Base-by-base conservation (phyloP, 92 coral and sea anemone genomes). In the Epizoanthus fatuus region DNA sequence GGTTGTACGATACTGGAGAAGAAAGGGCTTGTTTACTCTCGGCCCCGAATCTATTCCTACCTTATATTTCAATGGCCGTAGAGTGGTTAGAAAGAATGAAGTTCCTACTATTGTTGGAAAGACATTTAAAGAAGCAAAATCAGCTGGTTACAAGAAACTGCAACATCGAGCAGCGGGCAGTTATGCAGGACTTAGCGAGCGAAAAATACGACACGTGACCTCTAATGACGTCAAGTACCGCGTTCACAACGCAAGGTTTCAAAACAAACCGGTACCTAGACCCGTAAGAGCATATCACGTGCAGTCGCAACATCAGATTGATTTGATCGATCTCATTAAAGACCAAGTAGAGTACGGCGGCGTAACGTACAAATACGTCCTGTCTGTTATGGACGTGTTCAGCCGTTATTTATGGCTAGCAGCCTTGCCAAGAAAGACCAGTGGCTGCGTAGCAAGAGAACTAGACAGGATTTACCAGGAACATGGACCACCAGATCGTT, bases 401-500 rank as follows among this genome's bases (percentile, higher is more conserved):
- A 89, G 93, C 54, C 52, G 89, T 42, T 89, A 49, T 54, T 16
- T 89, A 12, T 89, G 93, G 93, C 93, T 90, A 13, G 32, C 77
- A 22, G 73, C 87, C 44, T 77, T 90, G 13, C 40, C 38, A 51
- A 64, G 49, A 29, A 90, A 90, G 69, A n/a, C 29, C 22, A 85
- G 90, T 53, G 68, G 72, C 5, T 40, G 7, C 12, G 47, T 90
- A 42, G 79, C 84, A 45, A 63, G 49, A 32, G 87, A 86, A 45
- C 83, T 90, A 45, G 3, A 39, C 20, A 44, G 16, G 37, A 86
- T 86, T 22, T 81, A 81, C 32, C n/a, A 56, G 38, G 87, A 81
- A 60, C 39, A 86, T 53, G 94, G 94, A 14, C 84, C 77, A 4
- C 92, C 92, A 19, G 58, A 32, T 51, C 77, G 74, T 12, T 6